Evolutionary conservation across 2,888 invertebrate species (phyloP).

Genomic region (Parnassius mnemosyne): DNA sequence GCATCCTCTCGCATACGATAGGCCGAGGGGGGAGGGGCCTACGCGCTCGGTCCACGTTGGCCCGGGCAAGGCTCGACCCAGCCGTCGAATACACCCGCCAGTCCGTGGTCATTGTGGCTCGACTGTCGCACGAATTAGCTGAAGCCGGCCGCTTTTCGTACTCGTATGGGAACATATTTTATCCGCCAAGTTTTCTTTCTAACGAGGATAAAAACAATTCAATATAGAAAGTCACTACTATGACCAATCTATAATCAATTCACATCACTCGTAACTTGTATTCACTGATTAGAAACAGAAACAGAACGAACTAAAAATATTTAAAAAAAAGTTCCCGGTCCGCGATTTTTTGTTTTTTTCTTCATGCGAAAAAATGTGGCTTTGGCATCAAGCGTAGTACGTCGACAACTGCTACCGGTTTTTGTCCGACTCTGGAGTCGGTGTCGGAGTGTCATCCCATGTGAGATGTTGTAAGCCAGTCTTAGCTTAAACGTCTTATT

Average conservation of each 20-base stretch:
- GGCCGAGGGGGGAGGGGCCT: slow-evolving; percentile 64
- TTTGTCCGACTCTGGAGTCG: slow-evolving; percentile 23
- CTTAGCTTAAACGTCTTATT: too few relatives aligned
- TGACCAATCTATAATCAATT: not conserved
- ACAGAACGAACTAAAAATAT: not conserved
- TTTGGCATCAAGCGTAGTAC: slow-evolving; percentile 1
- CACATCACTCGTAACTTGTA: slow-evolving; percentile 11
- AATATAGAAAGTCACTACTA: slow-evolving; percentile 14
- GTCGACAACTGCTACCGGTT: slow-evolving; percentile 14
- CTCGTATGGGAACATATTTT: slow-evolving; percentile 66
- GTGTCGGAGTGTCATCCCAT: too few relatives aligned
- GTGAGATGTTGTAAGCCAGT: too few relatives aligned
- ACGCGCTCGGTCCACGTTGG: slow-evolving; percentile 36
- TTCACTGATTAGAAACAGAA: not conserved
- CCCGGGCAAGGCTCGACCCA: slow-evolving; percentile 34
- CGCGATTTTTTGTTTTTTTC: slow-evolving; percentile 10
- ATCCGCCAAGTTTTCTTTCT: slow-evolving; percentile 16
- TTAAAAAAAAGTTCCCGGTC: slow-evolving; percentile 12
- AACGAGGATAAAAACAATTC: slow-evolving; percentile 5
- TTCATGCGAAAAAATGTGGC: not conserved
- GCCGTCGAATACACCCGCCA: slow-evolving; percentile 33
- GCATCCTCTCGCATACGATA: slow-evolving; percentile 45
- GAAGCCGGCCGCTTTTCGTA: slow-evolving; percentile 61
- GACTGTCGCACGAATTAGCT: slow-evolving; percentile 45
- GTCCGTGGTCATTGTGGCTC: slow-evolving; percentile 46